Base-by-base conservation (phyloP, 2,888 invertebrate genomes). In the Lottia scabra region DNA sequence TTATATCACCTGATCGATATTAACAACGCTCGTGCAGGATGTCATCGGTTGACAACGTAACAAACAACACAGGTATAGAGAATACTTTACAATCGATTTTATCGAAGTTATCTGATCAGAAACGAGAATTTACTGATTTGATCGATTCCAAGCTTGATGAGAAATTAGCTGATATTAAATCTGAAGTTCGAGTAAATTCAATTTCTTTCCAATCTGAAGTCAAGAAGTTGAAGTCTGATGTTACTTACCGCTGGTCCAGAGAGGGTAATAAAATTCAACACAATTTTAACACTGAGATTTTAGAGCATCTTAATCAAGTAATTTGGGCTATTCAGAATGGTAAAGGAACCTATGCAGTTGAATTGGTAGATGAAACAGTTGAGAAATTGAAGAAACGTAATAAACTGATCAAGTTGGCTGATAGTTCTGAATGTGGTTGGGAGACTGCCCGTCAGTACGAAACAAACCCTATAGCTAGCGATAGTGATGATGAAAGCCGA, bases 391-490 rank as follows among this genome's bases (percentile, higher is more conserved):
- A 77, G 13, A 65, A 75, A 26, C 48, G 69, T 8, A 75, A 75
- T 13, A 76, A 77, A 62, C 46, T 73, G 5, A 75, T 76, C 38
- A 66, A 70, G 1, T 70, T 75, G 13, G 78, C 76, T 0, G 76
- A 78, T 27, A 71, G 72, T 0, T 75, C 72, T 2, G 71, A 74
- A 5, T 70, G 72, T 1, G 74, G 76, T 6, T 77, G 72, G 78
- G 74, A 78, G 10, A 76, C 76, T 0, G 75, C 72, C 2, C 45
- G 62, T 2, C 70, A 75, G 26, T 78, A 79, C 63, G 46, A 71
- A 30, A 3, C 65, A 0, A 72, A 76, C 19, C 75, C 72, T 6
- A 4, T 10, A n/a, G 48, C 30, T 4, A 30, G 30, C 5, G 30
- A 30, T 30, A 30, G 30, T 30, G 30, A 30, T 30, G 30, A 30